Evolutionary conservation across 37 sponge, comb jelly and placozoan genomes (phyloP).

Genomic region (Axinella damicornis): DNA sequence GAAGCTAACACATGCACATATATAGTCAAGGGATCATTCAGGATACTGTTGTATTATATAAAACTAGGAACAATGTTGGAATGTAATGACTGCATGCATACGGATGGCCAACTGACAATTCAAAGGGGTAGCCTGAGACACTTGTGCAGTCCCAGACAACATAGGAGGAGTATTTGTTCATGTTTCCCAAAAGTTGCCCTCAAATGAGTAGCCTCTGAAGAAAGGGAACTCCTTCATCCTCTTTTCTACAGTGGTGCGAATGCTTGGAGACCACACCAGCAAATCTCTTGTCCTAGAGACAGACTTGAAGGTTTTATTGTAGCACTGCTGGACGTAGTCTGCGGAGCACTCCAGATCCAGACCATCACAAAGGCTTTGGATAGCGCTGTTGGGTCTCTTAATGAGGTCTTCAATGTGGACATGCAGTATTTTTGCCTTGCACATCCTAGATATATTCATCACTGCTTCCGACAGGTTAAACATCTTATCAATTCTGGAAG

Average conservation of each 20-base stretch:
- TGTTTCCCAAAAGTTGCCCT: neutral
- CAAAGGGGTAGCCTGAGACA: no score
- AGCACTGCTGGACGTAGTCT: conserved; percentile 26
- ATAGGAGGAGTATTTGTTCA: no score
- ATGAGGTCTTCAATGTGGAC: conserved; percentile 30
- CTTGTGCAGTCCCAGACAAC: no score
- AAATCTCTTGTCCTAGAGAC: conserved; percentile 9
- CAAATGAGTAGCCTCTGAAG: conserved; percentile 29
- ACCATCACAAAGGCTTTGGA: conserved; percentile 21
- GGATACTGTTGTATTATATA: no score
- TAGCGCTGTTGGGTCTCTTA: neutral
- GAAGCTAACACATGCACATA: no score
- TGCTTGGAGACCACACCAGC: conserved; percentile 6
- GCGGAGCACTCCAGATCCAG: conserved; percentile 34
- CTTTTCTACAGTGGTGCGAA: neutral
- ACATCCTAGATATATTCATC: neutral
- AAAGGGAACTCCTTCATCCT: neutral
- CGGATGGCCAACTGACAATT: no score
- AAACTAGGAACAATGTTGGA: no score
- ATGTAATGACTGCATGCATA: no score
- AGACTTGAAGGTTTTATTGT: neutral
- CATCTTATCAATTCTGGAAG: neutral
- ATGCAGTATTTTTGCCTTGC: neutral
- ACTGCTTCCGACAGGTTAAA: conserved; percentile 1
- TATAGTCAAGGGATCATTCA: no score